Evolutionary conservation across 2,888 invertebrate genomes (phyloP).

Genomic region (Dorcus parallelipipedus): DNA sequence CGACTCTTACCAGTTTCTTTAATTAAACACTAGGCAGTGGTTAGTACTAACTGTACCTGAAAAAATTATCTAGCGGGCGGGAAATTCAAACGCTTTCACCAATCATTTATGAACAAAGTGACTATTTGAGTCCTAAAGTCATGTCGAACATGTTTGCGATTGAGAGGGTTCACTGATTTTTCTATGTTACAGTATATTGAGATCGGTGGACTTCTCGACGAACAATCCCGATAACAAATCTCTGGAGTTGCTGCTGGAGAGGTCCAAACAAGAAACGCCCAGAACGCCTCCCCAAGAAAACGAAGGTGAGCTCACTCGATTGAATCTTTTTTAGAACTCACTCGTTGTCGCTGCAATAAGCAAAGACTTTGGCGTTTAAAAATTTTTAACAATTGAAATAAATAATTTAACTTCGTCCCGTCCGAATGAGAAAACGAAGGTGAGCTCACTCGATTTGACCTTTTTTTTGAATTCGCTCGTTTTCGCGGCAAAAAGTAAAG

Average conservation of each 20-base stretch:
- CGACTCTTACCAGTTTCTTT: no score
- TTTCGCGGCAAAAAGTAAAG: no score
- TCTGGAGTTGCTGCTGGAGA: conserved; percentile 74
- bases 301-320: conserved; percentile 40
- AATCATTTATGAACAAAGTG: no score
- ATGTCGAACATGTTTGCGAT: no score
- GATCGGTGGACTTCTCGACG: conserved; percentile 72
- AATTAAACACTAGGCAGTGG: no score
- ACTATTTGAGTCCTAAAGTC: no score
- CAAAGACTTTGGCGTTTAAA: neutral
- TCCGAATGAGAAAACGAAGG: neutral
- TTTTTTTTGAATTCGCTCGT: no score
- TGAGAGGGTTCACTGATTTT: no score
- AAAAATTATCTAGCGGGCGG: no score
- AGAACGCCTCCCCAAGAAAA: conserved; percentile 53
- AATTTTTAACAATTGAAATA: neutral
- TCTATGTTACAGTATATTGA: conserved; percentile 63
- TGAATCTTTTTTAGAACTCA: neutral
- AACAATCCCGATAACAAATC: conserved; percentile 55
- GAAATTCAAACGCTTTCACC: no score
- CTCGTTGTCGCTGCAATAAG: neutral
- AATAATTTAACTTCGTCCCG: neutral
- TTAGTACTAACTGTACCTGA: no score
- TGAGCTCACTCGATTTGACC: no score
- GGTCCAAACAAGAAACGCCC: conserved; percentile 60